Base-by-base conservation (phyloP, 2,888 invertebrate species). In the Belgica antarctica region DNA sequence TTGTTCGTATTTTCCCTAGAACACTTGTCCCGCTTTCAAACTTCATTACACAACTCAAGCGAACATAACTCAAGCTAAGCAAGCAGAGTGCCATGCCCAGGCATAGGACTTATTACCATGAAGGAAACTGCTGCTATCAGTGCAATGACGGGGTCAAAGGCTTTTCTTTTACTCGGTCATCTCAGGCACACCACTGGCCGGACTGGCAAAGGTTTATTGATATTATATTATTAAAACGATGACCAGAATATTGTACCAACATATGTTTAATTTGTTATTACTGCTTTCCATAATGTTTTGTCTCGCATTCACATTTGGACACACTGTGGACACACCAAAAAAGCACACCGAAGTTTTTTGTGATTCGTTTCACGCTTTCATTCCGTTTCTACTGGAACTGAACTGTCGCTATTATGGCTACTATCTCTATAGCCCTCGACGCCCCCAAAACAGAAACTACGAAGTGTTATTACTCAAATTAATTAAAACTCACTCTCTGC, bases 151-250 rank as follows among this genome's bases (percentile, higher is more conserved):
- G n/a, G n/a, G n/a, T n/a, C n/a, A n/a, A n/a, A n/a, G n/a, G n/a
- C n/a, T n/a, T n/a, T n/a, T n/a, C n/a, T n/a, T n/a, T n/a, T n/a
- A n/a, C n/a, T n/a, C n/a, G n/a, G n/a, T n/a, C n/a, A n/a, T n/a
- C n/a, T n/a, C n/a, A n/a, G n/a, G n/a, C n/a, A n/a, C n/a, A n/a
- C n/a, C n/a, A n/a, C n/a, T n/a, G n/a, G n/a, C n/a, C n/a, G n/a
- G n/a, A n/a, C n/a, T n/a, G n/a, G n/a, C n/a, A n/a, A n/a, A n/a
- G n/a, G 7, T 41, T 41, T 41, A 41, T 15, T 41, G 12, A n/a
- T 52, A 68, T 68, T 68, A 57, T 57, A 47, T 28, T 68, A 68
- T 68, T 68, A 34, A 68, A 57, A 68, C 34, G n/a, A n/a, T n/a
- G 57, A 68, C 68, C 19, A 52, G 15, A 63, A 25, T 22, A 57